Evolutionary conservation across 2,888 invertebrate species (phyloP), one percentile per base, ranked within the genome.

Genomic region (Temnothorax unifasciatus): DNA sequence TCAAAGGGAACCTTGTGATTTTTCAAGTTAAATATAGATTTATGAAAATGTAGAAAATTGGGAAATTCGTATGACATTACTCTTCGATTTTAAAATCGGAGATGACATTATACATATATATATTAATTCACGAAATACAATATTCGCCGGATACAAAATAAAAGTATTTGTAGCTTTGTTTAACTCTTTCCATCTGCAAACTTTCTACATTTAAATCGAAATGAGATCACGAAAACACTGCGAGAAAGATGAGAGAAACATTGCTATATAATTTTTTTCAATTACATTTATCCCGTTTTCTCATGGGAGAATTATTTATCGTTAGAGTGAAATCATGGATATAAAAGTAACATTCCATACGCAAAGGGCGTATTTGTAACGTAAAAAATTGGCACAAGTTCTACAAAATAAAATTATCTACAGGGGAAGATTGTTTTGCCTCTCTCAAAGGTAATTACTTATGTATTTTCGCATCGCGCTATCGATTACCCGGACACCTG

Each of bases 401-500:
- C 47, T 15, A 4, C 9, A 29, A 59, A 74, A 25, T 29, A 4
- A 21, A 61, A 74, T 59, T 50, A 69, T 69, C 21, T n/a, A 18
- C 44, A 13, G 3, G 0, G 11, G 1, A 6, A 25, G 18, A 4
- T 52, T 15, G 44, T 29, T 15, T 4, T 8, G 6, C 47, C 34
- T 52, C 50, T 25, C 66, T 5, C n/a, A 9, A 13, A 25, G 34
- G 41, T 54, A 68, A 77, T 54, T 54, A 66, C 8, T 50, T 38
- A 29, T 29, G 29, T 29, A 77, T 68, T 54, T 68, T 41, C 52
- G 18, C 50, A 54, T 54, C 76, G 25, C 4, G 11, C 21, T 38
- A 66, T 54, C 77, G 54, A 77, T 68, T 64, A 76, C n/a, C n/a
- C 68, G 9, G 29, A 57, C 77, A 68, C n/a, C 29, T 44, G 54